These are phyloP conservation scores for Nestor notabilis DNA, from an alignment of 2,113 vertebrate species.

Conservation along the genomic window DNA sequence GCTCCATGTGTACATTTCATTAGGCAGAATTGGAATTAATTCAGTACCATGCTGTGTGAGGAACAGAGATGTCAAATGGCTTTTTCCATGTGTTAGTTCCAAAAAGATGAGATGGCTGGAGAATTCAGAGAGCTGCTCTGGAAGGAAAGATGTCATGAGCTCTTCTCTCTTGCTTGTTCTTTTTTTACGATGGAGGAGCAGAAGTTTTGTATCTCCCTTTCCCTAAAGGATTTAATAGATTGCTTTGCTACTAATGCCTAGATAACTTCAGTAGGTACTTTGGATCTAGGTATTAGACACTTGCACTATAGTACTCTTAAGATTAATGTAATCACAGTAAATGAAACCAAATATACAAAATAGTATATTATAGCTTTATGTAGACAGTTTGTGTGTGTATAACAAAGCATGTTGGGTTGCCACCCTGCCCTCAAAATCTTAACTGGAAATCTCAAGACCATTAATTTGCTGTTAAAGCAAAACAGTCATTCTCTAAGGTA, in stretches of 20 bases:
- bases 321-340: not conserved
- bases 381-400: not conserved
- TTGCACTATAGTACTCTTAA: not conserved
- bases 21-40: not conserved
- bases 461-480: not conserved
- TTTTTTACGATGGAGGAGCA: not conserved
- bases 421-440: not conserved
- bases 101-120: not conserved
- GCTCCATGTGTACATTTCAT: not conserved
- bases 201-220: not conserved
- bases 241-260: not conserved
- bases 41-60: not conserved
- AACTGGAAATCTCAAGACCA: not conserved
- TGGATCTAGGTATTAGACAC: not conserved
- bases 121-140: not conserved
- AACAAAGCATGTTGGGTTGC: not conserved
- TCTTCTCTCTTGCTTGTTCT: not conserved
- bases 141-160: not conserved
- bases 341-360: not conserved
- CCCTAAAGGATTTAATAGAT: not conserved
- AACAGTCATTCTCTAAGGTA: not conserved
- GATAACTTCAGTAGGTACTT: not conserved
- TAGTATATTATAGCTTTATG: not conserved
- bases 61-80: not conserved
- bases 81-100: not conserved